phyloP scores from a whole-genome alignment of 2,888 invertebrate genomes.

The Eurytoma californica region DNA sequence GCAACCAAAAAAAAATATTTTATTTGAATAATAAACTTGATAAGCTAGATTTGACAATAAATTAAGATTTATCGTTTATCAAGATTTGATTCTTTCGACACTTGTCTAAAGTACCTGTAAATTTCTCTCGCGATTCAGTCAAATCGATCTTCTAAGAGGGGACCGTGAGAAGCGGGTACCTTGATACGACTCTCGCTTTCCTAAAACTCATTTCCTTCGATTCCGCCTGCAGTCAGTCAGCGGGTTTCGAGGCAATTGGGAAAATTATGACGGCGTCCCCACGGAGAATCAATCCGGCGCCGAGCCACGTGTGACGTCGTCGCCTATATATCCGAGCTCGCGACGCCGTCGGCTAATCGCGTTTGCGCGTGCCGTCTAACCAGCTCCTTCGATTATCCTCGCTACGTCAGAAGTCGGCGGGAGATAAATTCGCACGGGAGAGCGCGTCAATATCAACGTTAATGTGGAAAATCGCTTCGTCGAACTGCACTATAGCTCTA shows the following conservation, averaged over 20 bases:
- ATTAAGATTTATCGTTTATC: no score
- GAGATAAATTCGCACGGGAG: slow-evolving; percentile 34
- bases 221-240: background rate
- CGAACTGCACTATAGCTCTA: background rate
- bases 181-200: background rate
- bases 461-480: slow-evolving; percentile 16
- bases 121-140: no score
- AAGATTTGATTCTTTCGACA: no score
- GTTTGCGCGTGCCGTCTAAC: background rate
- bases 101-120: no score
- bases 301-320: background rate
- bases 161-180: no score
- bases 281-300: background rate
- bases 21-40: no score
- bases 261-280: background rate
- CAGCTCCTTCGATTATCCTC: slow-evolving; percentile 44
- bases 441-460: slow-evolving; percentile 46
- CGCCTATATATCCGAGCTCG: background rate
- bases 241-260: background rate
- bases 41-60: no score
- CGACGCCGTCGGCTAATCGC: background rate
- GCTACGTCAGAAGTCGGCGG: slow-evolving; percentile 25
- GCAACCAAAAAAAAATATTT: no score
- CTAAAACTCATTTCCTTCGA: background rate
- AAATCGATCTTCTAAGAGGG: no score